phyloP scores from a whole-genome alignment of 2,113 vertebrate species.

The Taxidea taxus region DNA sequence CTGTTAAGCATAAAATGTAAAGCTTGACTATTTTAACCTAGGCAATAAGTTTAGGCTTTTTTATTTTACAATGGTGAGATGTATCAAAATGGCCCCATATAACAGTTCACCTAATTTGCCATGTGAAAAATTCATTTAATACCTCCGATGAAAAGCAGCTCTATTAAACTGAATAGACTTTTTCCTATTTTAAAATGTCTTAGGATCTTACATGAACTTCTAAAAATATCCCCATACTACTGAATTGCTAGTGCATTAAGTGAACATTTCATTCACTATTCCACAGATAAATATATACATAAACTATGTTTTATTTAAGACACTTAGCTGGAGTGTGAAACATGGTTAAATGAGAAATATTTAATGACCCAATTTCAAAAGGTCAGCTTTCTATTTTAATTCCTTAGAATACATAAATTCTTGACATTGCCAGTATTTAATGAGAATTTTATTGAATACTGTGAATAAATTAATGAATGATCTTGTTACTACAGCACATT shows the following conservation, averaged over 20 bases:
- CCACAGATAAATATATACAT: constrained; percentile 66
- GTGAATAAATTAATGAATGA: constrained; percentile 56
- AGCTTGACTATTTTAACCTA: constrained; percentile 58
- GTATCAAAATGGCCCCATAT: constrained; percentile 45
- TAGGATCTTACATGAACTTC: constrained; percentile 52
- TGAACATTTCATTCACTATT: constrained; percentile 55
- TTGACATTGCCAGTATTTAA: constrained; percentile 49
- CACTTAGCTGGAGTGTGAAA: constrained; percentile 50
- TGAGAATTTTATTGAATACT: constrained; percentile 47
- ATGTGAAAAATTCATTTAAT: constrained; percentile 59
- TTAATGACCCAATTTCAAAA: constrained; percentile 70
- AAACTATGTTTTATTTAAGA: constrained; percentile 68
- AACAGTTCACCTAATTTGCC: constrained; percentile 63
- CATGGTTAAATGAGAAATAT: constrained; percentile 53
- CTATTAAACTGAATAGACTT: constrained; percentile 62
- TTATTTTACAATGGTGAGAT: constrained; percentile 32
- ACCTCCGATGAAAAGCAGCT: constrained; percentile 57
- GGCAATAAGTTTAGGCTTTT: constrained; percentile 6
- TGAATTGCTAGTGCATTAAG: constrained; percentile 45
- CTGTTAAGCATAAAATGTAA: constrained; percentile 51
- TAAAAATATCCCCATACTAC: constrained; percentile 58
- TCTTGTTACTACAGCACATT: neutral
- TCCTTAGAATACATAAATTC: constrained; percentile 52
- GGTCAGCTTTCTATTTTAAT: constrained; percentile 69
- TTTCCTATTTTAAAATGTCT: constrained; percentile 49